Base-by-base conservation (phyloP, 2,888 invertebrate genomes). In the Baronia brevicornis region DNA sequence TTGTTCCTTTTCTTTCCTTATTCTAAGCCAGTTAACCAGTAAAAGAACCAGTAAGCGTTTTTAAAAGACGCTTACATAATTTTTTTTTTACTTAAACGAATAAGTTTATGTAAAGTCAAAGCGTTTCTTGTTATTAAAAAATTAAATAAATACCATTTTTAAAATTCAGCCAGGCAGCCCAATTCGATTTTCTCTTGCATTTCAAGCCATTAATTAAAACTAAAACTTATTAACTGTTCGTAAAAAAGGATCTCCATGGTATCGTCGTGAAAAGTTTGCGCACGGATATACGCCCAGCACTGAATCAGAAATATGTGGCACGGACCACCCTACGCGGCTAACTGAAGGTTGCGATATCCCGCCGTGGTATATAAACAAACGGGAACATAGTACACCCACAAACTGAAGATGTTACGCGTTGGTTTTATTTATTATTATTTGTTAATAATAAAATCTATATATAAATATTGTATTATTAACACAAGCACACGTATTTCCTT, bases 301-400 rank as follows among this genome's bases (percentile, higher is more conserved):
- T 6, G 6, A 2, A 4, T 10, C 18, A 11, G 12, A 5, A n/a
- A 7, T 5, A 15, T 14, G 6, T 11, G 52, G 48, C 37, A 39
- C 41, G 23, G 37, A 28, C 59, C 56, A 58, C 54, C 53, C 61
- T 60, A 51, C 68, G 63, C 61, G 68, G 51, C 54, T 48, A 34
- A 78, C 78, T 75, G 72, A 67, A 61, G 64, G 60, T 46, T 49
- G 46, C 23, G 36, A 38, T 44, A 43, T 45, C 47, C 40, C 38
- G 50, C 53, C 49, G 51, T 56, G 43, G 57, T 56, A 60, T 73
- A 70, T 69, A 68, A 66, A 67, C 64, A 60, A 52, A 44, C 31
- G 38, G 41, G 41, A 33, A 14, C 33, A 44, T 31, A 54, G 53
- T 30, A 35, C 29, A 46, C 30, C 12, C 26, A 19, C 10, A 19